Conservation (phyloP, 2,888 invertebrate genomes). For the Drosophila recens region DNA sequence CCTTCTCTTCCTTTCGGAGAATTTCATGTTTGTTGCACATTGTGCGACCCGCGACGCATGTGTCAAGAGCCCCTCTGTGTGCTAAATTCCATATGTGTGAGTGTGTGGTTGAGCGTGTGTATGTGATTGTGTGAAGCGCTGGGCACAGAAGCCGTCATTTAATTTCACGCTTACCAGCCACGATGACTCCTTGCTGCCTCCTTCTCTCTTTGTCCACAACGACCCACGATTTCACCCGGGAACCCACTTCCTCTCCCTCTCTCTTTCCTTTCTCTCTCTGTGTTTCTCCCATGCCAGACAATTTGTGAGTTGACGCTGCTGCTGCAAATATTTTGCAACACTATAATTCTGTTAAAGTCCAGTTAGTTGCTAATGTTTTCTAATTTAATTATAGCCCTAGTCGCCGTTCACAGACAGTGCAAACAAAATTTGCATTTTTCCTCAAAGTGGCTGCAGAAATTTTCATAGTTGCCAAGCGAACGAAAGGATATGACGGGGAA, state of each 20-base stretch:
- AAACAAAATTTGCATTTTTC: conserved; percentile 62
- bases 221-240: background rate
- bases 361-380: conserved; percentile 65
- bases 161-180: conserved; percentile 60
- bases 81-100: conserved; percentile 4
- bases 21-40: conserved; percentile 27
- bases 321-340: conserved; percentile 49
- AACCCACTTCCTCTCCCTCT: background rate
- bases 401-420: conserved; percentile 20
- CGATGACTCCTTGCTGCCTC: conserved; percentile 7
- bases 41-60: conserved; percentile 34
- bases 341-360: conserved; percentile 60
- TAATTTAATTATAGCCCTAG: conserved; percentile 61
- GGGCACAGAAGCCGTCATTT: conserved; percentile 54
- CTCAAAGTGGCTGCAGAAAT: conserved; percentile 54
- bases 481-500: background rate
- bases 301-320: conserved; percentile 29
- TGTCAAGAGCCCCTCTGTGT: conserved; percentile 33
- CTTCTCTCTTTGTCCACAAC: background rate
- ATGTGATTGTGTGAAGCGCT: conserved; percentile 21
- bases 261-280: background rate
- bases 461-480: conserved; percentile 44
- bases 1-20: conserved; percentile 7
- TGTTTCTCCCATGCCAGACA: background rate
- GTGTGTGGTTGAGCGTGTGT: conserved; percentile 9